Evolutionary conservation across 2,797 vertebrate genomes (phyloP).

Genomic region (Characodon lateralis): DNA sequence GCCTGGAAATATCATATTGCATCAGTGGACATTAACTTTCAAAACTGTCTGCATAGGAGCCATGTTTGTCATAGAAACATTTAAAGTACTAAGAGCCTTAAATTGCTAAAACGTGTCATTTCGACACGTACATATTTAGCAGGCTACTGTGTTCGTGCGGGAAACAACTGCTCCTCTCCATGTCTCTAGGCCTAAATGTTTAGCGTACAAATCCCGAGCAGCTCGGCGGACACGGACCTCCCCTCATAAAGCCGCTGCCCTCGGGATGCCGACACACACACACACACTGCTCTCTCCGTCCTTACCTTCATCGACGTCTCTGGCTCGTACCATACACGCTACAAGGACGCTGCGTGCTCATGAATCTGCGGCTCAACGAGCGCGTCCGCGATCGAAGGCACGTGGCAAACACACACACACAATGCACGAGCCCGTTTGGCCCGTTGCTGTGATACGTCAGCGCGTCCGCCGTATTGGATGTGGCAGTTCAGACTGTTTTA

Average conservation of each 20-base stretch:
- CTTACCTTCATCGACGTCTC: slow-evolving; percentile 4
- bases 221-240: background rate
- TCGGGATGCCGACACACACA: background rate
- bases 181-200: background rate
- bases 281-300: background rate
- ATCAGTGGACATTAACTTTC: slow-evolving; percentile 11
- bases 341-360: background rate
- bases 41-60: accelerated
- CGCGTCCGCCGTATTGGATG: background rate
- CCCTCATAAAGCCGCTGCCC: background rate
- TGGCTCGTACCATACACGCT: background rate
- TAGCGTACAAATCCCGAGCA: background rate
- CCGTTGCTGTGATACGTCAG: background rate
- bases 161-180: background rate
- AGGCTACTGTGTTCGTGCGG: background rate
- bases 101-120: background rate
- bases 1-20: slow-evolving; percentile 28
- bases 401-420: background rate
- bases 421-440: background rate
- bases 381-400: background rate
- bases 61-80: background rate
- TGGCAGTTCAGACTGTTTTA: background rate
- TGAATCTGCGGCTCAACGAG: background rate
- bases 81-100: background rate
- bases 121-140: background rate